Conservation (phyloP, 2,113 vertebrate species). For the Hippocampus zosterae region DNA sequence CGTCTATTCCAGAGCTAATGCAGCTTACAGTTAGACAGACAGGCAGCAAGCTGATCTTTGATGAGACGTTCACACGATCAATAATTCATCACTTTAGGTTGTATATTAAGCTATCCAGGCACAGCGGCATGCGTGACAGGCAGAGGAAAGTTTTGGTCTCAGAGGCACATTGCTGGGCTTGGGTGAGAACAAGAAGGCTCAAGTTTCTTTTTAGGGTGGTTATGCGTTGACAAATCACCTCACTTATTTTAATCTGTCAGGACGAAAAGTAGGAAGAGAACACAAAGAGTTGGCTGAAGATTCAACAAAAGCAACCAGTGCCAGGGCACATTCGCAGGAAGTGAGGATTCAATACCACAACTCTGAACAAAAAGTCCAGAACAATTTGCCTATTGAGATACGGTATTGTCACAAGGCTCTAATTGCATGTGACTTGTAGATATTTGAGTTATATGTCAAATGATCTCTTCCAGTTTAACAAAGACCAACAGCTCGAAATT, state of each 20-base stretch:
- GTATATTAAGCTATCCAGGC: not conserved
- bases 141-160: not conserved
- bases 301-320: not conserved
- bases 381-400: not conserved
- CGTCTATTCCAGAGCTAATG: slow-evolving; percentile 14
- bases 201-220: not conserved
- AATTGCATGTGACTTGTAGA: not conserved
- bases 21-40: slow-evolving; percentile 11
- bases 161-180: not conserved
- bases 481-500: not conserved
- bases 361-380: not conserved
- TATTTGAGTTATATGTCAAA: not conserved
- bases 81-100: slow-evolving; percentile 3
- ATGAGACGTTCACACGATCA: slow-evolving; percentile 1
- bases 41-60: slow-evolving; percentile 2
- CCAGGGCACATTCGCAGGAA: not conserved
- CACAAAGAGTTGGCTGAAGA: not conserved
- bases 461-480: not conserved
- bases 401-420: not conserved
- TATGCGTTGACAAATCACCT: not conserved
- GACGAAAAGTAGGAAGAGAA: not conserved
- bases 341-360: not conserved
- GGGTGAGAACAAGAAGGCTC: not conserved
- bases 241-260: not conserved
- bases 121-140: not conserved